Evolutionary conservation across 2,113 vertebrate genomes (phyloP).

Genomic region (Typhlomys cinereus): DNA sequence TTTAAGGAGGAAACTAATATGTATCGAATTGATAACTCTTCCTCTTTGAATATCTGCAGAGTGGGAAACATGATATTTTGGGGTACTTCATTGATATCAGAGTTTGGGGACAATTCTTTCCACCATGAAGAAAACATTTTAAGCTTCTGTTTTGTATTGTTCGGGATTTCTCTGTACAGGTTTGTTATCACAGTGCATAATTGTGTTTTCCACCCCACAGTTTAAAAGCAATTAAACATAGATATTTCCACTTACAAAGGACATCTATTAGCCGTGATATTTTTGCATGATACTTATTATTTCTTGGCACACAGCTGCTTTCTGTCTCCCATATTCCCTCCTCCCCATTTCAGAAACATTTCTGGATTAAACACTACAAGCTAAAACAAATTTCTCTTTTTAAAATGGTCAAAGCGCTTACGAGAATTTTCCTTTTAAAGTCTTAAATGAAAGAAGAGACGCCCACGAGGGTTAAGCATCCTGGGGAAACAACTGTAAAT

Average conservation of each 20-base stretch:
- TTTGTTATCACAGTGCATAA: constrained; percentile 84
- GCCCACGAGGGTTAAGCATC: constrained; percentile 60
- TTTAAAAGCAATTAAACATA: constrained; percentile 87
- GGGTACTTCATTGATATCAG: constrained; percentile 72
- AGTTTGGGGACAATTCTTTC: constrained; percentile 81
- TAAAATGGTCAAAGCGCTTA: constrained; percentile 57
- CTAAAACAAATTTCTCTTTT: constrained; percentile 58
- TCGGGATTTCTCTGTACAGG: constrained; percentile 85
- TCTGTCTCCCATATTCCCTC: neutral
- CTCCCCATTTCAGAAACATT: constrained; percentile 55
- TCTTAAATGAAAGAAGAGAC: constrained; percentile 65
- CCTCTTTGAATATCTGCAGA: constrained; percentile 80
- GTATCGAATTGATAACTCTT: constrained; percentile 71
- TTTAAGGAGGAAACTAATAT: constrained; percentile 65
- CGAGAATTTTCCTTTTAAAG: constrained; percentile 47
- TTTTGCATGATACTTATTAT: constrained; percentile 82
- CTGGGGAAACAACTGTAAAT: constrained; percentile 73
- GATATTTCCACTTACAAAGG: constrained; percentile 84
- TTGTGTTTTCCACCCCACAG: constrained; percentile 82
- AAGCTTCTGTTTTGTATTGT: constrained; percentile 85
- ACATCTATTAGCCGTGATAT: constrained; percentile 82
- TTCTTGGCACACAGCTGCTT: constrained; percentile 77
- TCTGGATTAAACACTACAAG: constrained; percentile 34
- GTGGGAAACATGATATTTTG: constrained; percentile 79
- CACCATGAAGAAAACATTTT: constrained; percentile 75